phyloP scores from a whole-genome alignment of 2,797 vertebrate species.

The Tolypeutes matacus region DNA sequence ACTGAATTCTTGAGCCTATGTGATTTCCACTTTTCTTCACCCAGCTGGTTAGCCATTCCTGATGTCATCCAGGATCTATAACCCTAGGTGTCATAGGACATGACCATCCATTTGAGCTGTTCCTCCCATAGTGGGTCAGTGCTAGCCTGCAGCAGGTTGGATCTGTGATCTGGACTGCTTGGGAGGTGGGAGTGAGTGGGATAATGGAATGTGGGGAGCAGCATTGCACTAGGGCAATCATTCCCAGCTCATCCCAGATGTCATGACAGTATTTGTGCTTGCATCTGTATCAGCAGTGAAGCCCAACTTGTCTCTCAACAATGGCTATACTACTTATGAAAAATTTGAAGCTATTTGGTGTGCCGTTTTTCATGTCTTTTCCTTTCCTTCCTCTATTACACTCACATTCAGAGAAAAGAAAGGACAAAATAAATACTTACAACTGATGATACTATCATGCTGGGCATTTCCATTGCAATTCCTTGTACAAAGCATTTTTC shows the following conservation, averaged over 20 bases:
- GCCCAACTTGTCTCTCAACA: not conserved
- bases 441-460: not conserved
- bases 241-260: not conserved
- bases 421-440: not conserved
- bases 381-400: not conserved
- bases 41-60: not conserved
- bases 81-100: accelerated
- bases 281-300: not conserved
- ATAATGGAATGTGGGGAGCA: accelerated
- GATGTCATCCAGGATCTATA: not conserved
- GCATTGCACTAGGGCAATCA: not conserved
- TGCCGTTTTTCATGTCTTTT: not conserved
- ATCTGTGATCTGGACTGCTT: not conserved
- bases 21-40: not conserved
- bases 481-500: not conserved
- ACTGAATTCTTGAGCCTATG: not conserved
- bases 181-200: not conserved
- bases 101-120: not conserved
- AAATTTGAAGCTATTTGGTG: not conserved
- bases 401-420: not conserved
- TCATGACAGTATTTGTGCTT: too few relatives aligned
- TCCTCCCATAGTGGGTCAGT: accelerated
- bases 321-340: not conserved
- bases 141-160: not conserved
- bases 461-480: not conserved